These are phyloP conservation scores for Zosterops japonicus DNA, from an alignment of 2,113 vertebrate species.

Conservation along the genomic window DNA sequence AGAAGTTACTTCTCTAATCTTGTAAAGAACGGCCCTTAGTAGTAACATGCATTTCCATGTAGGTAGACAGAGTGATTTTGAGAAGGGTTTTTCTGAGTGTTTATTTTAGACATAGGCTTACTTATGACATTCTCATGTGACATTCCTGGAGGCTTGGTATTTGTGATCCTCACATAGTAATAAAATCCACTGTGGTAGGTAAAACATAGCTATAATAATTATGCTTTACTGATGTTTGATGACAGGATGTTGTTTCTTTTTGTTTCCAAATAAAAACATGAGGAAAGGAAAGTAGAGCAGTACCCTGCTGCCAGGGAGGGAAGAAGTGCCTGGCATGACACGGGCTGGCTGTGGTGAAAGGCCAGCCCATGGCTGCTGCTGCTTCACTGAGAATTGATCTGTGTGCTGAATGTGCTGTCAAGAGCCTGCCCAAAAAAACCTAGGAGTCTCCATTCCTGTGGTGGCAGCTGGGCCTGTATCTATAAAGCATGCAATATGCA, in stretches of 20 bases:
- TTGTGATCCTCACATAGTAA: conserved; percentile 31
- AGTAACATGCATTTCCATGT: background rate
- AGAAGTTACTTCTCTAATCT: background rate
- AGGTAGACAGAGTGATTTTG: background rate
- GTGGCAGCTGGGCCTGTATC: background rate
- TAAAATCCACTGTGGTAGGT: conserved; percentile 35
- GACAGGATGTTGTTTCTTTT: conserved; percentile 48
- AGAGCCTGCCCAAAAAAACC: background rate
- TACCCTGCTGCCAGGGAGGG: conserved; percentile 4
- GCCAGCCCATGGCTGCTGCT: background rate
- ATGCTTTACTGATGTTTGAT: background rate
- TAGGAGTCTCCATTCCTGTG: background rate
- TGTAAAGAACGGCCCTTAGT: background rate
- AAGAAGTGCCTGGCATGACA: background rate
- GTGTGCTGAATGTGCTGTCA: background rate
- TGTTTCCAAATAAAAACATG: conserved; percentile 46
- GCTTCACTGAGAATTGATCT: background rate
- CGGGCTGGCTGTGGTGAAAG: background rate
- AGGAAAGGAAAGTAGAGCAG: background rate
- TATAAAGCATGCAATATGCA: background rate
- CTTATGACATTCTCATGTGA: conserved; percentile 32
- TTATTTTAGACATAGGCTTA: conserved; percentile 24
- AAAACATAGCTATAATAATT: conserved; percentile 43
- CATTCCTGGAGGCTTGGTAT: conserved; percentile 29
- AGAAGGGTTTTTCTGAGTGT: background rate